These are phyloP conservation scores for Drosophila lowei DNA, from an alignment of 1,140 invertebrate genomes.

Conservation along the genomic window DNA sequence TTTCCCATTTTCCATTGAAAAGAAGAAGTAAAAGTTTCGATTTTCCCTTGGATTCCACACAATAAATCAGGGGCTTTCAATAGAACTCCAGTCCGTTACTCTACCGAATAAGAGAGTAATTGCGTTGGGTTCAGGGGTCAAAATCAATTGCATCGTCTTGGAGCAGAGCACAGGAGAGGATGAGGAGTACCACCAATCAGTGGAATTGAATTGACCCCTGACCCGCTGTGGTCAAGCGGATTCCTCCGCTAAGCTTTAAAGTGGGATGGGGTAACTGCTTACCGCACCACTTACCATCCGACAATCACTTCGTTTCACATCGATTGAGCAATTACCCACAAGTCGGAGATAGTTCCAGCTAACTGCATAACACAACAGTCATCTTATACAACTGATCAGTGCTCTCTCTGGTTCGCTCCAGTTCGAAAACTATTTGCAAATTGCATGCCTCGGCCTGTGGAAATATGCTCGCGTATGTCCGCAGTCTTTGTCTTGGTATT, in stretches of 20 bases:
- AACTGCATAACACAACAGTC: slow-evolving; percentile 15
- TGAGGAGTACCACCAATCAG: background rate
- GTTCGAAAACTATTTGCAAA: slow-evolving; percentile 26
- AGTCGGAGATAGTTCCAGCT: slow-evolving; percentile 7
- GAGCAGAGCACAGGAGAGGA: background rate
- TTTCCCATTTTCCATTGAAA: slow-evolving; percentile 4
- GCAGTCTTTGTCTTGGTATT: slow-evolving; percentile 24
- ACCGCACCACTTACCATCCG: background rate
- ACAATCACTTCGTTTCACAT: slow-evolving; percentile 4
- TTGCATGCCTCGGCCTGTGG: slow-evolving; percentile 18
- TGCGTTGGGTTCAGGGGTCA: slow-evolving; percentile 12
- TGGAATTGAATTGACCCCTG: slow-evolving; percentile 9
- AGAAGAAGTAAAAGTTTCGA: slow-evolving; percentile 10
- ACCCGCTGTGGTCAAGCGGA: no score
- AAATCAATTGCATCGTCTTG: slow-evolving; percentile 1
- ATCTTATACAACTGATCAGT: slow-evolving; percentile 41
- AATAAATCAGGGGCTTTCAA: slow-evolving; percentile 43
- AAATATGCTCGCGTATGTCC: slow-evolving; percentile 33
- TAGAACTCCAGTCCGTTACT: background rate
- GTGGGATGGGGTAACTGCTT: background rate
- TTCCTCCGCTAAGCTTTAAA: no score
- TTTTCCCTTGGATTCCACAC: slow-evolving; percentile 1
- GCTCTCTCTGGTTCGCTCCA: slow-evolving; percentile 21
- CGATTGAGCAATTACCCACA: slow-evolving; percentile 34
- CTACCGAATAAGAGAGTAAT: slow-evolving; percentile 19